Conservation (phyloP, 1,140 invertebrate genomes). For the Drosophila punjabiensis region DNA sequence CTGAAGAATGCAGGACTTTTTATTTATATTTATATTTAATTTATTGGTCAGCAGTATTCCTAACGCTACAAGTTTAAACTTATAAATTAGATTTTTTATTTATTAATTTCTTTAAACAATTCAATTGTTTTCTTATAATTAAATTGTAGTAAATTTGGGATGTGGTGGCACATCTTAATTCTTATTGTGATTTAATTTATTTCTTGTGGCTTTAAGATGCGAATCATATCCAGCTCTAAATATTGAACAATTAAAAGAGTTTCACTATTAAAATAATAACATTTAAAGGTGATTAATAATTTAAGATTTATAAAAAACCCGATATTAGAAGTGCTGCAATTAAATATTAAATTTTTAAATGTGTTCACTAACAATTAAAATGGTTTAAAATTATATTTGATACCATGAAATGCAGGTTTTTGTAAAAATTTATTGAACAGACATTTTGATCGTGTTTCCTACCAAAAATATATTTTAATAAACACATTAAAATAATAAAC, state of each 20-base stretch:
- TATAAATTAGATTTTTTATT: not conserved
- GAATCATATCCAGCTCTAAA: not conserved
- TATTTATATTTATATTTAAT: not conserved
- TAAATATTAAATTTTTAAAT: not conserved
- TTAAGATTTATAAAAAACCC: too few species aligned
- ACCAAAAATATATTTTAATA: not conserved
- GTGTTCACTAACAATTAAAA: not conserved
- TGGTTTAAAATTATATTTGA: not conserved
- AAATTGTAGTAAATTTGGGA: not conserved
- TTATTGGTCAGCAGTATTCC: too few species aligned
- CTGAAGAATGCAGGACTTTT: too few species aligned
- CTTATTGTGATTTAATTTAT: not conserved
- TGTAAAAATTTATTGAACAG: not conserved
- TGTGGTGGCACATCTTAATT: too few species aligned
- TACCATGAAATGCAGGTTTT: not conserved
- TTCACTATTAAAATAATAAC: not conserved
- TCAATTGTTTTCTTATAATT: not conserved
- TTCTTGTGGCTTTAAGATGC: not conserved
- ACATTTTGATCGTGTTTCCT: not conserved
- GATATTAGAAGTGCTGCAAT: not conserved
- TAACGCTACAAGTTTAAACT: too few species aligned
- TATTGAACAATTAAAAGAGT: not conserved
- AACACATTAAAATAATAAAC: not conserved
- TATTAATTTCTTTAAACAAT: not conserved
- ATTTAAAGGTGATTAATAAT: not conserved